These are phyloP conservation scores for Papilio helenus DNA, from an alignment of 1,140 invertebrate genomes.

Conservation along the genomic window DNA sequence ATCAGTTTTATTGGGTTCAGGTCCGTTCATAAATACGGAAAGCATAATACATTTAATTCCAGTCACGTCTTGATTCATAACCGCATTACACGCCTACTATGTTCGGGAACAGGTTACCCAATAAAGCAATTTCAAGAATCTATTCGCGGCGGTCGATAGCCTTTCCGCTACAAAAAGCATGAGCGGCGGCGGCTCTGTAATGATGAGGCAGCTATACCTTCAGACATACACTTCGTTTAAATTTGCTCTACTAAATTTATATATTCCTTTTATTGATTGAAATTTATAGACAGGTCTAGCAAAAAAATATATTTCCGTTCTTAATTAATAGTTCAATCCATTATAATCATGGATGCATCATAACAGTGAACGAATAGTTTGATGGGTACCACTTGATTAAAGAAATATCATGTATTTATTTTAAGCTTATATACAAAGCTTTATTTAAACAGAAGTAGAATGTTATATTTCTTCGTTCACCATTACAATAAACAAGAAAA, in stretches of 20 bases:
- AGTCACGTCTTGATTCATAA: conserved; percentile 68
- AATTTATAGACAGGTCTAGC: not conserved
- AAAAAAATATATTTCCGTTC: not conserved
- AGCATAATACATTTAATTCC: conserved; percentile 57
- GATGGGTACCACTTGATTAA: no score
- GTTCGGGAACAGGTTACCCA: conserved; percentile 75
- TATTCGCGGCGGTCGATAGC: conserved; percentile 71
- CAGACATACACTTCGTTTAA: not conserved
- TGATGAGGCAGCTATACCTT: conserved; percentile 24
- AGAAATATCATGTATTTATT: no score
- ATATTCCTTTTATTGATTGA: not conserved
- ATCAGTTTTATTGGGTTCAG: conserved; percentile 49
- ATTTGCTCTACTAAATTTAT: conserved; percentile 1
- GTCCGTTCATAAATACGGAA: conserved; percentile 51
- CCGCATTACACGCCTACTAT: conserved; percentile 72
- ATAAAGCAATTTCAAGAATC: conserved; percentile 78
- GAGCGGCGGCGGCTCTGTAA: conserved; percentile 42
- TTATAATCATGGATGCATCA: no score
- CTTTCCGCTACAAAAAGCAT: conserved; percentile 68
- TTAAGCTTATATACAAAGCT: no score
- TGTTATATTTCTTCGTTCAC: no score
- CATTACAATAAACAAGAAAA: not conserved
- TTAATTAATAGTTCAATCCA: no score
- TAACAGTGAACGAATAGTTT: no score
- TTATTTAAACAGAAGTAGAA: no score